Percentiles rank a stretch among this genome's conserved stretches.
Evolutionary conservation across 2,797 vertebrate species (phyloP).

Genomic region (Scyliorhinus canicula): DNA sequence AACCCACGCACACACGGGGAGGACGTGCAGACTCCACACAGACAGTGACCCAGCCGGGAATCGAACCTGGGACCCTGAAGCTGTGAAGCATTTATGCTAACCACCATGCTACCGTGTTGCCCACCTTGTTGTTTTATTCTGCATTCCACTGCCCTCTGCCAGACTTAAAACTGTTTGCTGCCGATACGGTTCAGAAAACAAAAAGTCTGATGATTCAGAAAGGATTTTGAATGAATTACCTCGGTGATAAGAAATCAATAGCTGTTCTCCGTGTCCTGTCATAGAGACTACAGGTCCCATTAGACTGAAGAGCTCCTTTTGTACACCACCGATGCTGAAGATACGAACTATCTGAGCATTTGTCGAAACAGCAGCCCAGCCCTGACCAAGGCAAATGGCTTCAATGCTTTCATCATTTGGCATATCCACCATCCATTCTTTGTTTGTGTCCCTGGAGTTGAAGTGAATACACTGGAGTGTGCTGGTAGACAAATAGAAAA

Average conservation of each 20-base stretch:
- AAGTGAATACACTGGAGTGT: constrained; percentile 95
- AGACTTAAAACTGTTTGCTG: background rate
- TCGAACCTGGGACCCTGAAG: too few relatives aligned
- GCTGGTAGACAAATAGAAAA: constrained; percentile 55
- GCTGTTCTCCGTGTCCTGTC: constrained; percentile 81
- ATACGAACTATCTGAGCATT: constrained; percentile 67
- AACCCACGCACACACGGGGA: too few relatives aligned
- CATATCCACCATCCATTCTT: constrained; percentile 93
- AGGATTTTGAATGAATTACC: constrained; percentile 54
- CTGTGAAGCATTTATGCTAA: too few relatives aligned
- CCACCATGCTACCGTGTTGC: too few relatives aligned
- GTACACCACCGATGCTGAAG: constrained; percentile 81
- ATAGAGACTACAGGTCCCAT: constrained; percentile 81
- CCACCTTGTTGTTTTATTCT: background rate
- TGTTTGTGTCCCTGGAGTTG: constrained; percentile 87
- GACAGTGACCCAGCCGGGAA: too few relatives aligned
- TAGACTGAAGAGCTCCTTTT: constrained; percentile 82
- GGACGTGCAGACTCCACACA: too few relatives aligned
- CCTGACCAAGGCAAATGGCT: constrained; percentile 81
- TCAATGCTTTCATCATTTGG: constrained; percentile 70
- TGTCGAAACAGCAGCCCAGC: constrained; percentile 84
- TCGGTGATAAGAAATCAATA: constrained; percentile 77
- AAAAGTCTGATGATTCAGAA: background rate
- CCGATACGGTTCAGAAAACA: background rate
- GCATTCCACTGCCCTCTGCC: background rate